These are phyloP conservation scores for Sitophilus oryzae DNA, from an alignment of 1,140 invertebrate genomes.

Conservation along the genomic window DNA sequence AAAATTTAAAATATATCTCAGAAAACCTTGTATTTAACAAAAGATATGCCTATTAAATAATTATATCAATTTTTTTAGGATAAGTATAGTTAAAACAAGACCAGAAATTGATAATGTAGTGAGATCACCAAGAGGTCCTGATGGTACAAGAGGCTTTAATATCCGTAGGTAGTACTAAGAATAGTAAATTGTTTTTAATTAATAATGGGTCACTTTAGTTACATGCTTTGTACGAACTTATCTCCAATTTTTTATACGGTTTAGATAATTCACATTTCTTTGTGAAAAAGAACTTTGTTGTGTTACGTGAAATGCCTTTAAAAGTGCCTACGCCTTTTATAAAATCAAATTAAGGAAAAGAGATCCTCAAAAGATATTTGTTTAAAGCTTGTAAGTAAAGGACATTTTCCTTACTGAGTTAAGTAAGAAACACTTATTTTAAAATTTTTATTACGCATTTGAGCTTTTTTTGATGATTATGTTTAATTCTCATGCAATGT, in stretches of 20 bases:
- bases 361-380: background rate
- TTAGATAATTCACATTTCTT: background rate
- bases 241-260: too few relatives aligned
- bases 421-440: background rate
- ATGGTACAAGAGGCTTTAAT: constrained; percentile 54
- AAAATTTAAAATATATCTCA: background rate
- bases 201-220: constrained; percentile 4
- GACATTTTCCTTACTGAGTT: background rate
- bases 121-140: constrained; percentile 52
- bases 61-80: constrained; percentile 24
- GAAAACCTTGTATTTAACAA: background rate
- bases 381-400: background rate
- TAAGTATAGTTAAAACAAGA: constrained; percentile 36
- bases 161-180: constrained; percentile 51
- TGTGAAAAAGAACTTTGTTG: background rate
- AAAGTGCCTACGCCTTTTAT: background rate
- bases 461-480: background rate
- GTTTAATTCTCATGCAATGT: too few relatives aligned
- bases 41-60: background rate
- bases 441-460: background rate
- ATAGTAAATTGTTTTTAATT: constrained; percentile 12
- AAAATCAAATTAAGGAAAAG: background rate
- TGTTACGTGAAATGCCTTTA: background rate
- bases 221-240: background rate
- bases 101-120: constrained; percentile 42